Conservation (phyloP, 2,113 vertebrate species). For the Silurus glanis region DNA sequence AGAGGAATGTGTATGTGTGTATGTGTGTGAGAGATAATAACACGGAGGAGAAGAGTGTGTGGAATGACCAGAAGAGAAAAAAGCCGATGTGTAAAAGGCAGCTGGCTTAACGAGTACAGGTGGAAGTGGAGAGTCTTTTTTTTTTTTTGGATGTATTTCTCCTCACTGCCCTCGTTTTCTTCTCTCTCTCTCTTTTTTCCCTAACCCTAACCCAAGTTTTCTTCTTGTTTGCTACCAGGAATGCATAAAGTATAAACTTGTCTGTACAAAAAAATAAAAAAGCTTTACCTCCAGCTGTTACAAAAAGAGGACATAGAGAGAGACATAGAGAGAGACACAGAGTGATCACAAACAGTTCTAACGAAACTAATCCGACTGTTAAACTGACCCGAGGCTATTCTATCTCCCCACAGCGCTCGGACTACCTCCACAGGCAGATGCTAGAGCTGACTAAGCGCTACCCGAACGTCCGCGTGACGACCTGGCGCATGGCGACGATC, state of each 20-base stretch:
- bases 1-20: neutral
- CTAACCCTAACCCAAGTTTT: no score
- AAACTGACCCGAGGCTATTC: neutral
- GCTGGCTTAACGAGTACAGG: neutral
- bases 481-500: constrained; percentile 98
- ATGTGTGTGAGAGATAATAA: neutral
- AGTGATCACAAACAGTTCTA: neutral
- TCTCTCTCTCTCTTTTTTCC: neutral
- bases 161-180: no score
- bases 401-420: constrained; percentile 81
- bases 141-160: neutral
- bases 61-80: neutral
- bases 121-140: neutral
- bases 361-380: neutral
- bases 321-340: no score
- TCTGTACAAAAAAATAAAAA: neutral
- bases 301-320: neutral
- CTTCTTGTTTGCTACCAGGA: neutral
- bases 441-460: constrained; percentile 81
- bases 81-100: neutral
- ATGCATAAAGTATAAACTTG: neutral
- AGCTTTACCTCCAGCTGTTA: neutral
- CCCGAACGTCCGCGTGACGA: constrained; percentile 87
- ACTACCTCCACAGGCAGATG: constrained; percentile 91
- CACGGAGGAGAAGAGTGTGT: neutral